Evolutionary conservation across 1,140 invertebrate genomes (phyloP), one percentile per base, ranked within the genome.

Genomic region (Phenacoccus solenopsis): DNA sequence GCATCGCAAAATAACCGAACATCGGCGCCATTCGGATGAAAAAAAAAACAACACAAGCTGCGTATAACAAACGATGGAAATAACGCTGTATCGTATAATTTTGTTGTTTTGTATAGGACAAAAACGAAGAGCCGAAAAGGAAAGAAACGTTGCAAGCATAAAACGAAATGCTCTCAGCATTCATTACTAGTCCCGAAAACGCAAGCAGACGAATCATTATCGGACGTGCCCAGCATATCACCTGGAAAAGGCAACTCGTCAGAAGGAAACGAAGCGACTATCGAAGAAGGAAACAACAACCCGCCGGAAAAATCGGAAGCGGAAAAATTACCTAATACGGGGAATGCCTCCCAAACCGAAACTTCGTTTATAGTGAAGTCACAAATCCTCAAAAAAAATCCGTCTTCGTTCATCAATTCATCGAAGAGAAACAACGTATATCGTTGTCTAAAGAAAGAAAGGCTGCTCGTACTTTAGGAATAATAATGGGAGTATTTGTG

Each of bases 401-500:
- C 73, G 74, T 32, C 61, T 76, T 64, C 22, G 90, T 94, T 1
- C 90, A 91, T 75, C 90, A 93, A 76, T 93, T 94, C 78, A 93
- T 96, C 73, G 93, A 96, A 78, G 91, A 96, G 76, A 91, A 93
- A 74, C 93, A 96, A 79, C 86, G 90, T 73, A 96, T 96, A 74
- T 96, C 93, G 0, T 78, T 96, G 70, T 93, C 93, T 0, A 90
- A 94, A 74, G 95, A 98, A 77, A 83, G 94, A 73, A 84, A 93
- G 25, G 95, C 95, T 0, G 94, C 94, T 0, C 83, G 93, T 49
- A 96, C 93, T 1, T 82, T 97, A 0, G 94, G 94, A 20, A 93
- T 96, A 64, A 94, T 96, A 67, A 93, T 94, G 90, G 92, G 91
- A 2, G 93, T 96, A 1, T 93, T 98, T 78, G 92, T 98, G 35